These are phyloP conservation scores for Neodiprion virginianus DNA, from an alignment of 1,140 invertebrate species.

Conservation along the genomic window DNA sequence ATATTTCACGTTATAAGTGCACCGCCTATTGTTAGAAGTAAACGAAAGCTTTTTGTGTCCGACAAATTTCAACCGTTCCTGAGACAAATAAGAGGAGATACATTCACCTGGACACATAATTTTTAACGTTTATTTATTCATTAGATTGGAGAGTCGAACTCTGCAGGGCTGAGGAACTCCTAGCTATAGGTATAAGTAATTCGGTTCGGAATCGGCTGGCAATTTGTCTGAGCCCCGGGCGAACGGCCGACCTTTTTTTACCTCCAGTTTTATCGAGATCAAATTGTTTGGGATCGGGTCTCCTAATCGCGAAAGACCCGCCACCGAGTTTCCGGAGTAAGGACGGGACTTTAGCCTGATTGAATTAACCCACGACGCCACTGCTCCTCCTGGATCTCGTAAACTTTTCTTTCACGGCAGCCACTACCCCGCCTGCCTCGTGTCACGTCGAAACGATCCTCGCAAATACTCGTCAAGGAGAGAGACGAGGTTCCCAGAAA, in stretches of 20 bases:
- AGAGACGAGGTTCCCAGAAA: too few species aligned
- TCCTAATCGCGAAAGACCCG: background rate
- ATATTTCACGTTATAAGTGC: too few species aligned
- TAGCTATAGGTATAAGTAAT: background rate
- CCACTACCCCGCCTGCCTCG: background rate
- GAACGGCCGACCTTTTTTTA: background rate
- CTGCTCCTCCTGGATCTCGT: background rate
- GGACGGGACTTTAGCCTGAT: slow-evolving; percentile 1
- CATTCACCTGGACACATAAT: too few species aligned
- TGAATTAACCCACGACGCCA: background rate
- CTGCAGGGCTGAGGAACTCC: too few species aligned
- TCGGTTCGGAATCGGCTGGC: slow-evolving; percentile 3
- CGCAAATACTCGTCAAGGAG: background rate
- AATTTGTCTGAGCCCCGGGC: slow-evolving; percentile 4
- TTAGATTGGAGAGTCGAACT: too few species aligned
- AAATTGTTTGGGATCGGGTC: slow-evolving; percentile 2
- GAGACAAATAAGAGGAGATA: too few species aligned
- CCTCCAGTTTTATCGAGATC: slow-evolving; percentile 7
- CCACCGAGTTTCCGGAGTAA: background rate
- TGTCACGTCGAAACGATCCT: background rate
- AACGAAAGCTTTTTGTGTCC: too few species aligned
- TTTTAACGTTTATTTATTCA: too few species aligned
- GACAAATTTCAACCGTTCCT: too few species aligned
- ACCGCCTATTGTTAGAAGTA: too few species aligned
- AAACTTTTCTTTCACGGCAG: background rate